Percentiles rank a stretch among this genome's conserved stretches.
Conservation (phyloP, 2,888 invertebrate species). For the Colostygia pectinataria region DNA sequence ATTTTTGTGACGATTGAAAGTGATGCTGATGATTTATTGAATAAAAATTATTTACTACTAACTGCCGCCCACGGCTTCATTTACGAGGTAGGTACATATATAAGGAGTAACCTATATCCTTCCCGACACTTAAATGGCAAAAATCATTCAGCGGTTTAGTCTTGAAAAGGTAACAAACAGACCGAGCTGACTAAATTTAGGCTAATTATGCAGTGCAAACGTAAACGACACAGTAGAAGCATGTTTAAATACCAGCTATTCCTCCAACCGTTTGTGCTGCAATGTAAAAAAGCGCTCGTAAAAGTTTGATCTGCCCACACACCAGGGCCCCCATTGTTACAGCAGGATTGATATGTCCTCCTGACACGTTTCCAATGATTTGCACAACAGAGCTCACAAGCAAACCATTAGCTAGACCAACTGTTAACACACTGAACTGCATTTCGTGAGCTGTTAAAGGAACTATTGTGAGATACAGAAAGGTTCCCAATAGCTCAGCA, state of each 20-base stretch:
- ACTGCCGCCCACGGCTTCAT: too few relatives aligned
- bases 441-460: conserved; percentile 28
- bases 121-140: too few relatives aligned
- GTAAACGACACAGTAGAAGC: too few relatives aligned
- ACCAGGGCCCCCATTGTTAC: conserved; percentile 41
- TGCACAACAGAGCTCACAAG: conserved; percentile 38
- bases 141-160: too few relatives aligned
- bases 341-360: conserved; percentile 49
- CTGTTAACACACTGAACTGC: conserved; percentile 10
- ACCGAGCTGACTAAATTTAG: too few relatives aligned
- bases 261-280: conserved; percentile 39
- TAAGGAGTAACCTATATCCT: too few relatives aligned
- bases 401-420: conserved; percentile 39
- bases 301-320: conserved; percentile 40
- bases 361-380: conserved; percentile 44
- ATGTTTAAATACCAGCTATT: conserved; percentile 36
- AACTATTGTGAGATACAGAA: conserved; percentile 38
- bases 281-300: conserved; percentile 44
- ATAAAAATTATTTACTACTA: too few relatives aligned
- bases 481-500: conserved; percentile 43
- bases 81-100: too few relatives aligned
- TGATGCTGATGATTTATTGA: too few relatives aligned
- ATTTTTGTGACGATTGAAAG: too few relatives aligned
- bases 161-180: too few relatives aligned
- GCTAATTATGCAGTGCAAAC: too few relatives aligned